These are phyloP conservation scores for Scyliorhinus canicula DNA, from an alignment of 2,797 vertebrate genomes.

Conservation along the genomic window DNA sequence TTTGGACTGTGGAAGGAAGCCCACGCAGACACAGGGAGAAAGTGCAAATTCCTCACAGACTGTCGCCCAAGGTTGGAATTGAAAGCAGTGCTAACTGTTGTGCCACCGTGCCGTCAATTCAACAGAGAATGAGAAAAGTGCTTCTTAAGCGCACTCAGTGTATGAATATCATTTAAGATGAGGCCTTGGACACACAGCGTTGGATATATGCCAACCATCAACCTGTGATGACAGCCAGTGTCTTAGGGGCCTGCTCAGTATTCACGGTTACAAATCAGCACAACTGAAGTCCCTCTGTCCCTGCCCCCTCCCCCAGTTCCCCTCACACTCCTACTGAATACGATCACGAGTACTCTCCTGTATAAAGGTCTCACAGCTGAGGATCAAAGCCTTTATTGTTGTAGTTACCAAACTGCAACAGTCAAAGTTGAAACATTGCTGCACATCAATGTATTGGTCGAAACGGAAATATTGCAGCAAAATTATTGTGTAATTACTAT, in stretches of 20 bases:
- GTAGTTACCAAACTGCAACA: neutral
- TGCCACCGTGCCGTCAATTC: too few relatives aligned
- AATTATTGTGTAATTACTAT: constrained; percentile 24
- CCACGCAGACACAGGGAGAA: too few relatives aligned
- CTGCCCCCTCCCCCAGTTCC: neutral
- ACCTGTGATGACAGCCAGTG: neutral
- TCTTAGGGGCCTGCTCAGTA: neutral
- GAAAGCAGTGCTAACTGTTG: too few relatives aligned
- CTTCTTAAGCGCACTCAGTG: neutral
- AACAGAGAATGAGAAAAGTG: neutral
- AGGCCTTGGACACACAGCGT: neutral
- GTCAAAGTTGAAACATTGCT: neutral
- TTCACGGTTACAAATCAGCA: neutral
- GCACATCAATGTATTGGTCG: neutral
- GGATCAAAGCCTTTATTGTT: constrained; percentile 7
- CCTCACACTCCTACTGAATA: neutral
- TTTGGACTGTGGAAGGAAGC: too few relatives aligned
- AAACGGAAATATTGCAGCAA: constrained; percentile 3
- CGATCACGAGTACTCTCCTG: neutral
- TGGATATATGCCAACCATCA: neutral
- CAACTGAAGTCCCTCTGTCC: neutral
- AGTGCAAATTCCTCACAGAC: too few relatives aligned
- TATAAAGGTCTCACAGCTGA: neutral
- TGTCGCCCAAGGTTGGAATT: too few relatives aligned
- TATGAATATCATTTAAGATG: neutral